Conservation (phyloP, 2,888 invertebrate genomes). For the Cryptocephalus primarius region DNA sequence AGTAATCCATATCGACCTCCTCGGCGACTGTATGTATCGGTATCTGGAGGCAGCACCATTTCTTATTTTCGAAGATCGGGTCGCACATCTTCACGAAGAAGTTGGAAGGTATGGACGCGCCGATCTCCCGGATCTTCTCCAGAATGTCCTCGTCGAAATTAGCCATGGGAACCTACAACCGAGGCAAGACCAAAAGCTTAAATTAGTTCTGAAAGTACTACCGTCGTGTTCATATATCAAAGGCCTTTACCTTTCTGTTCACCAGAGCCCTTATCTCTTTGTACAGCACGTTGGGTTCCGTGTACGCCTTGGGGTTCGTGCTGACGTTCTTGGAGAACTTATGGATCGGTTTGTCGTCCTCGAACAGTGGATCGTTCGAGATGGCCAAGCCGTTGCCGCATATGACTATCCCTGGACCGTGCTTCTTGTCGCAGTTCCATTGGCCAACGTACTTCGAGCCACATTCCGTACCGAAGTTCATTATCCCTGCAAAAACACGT, state of each 20-base stretch:
- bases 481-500: conserved; percentile 26
- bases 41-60: conserved; percentile 15
- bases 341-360: conserved; percentile 40
- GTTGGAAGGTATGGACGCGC: conserved; percentile 7
- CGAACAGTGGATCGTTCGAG: conserved; percentile 41
- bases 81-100: conserved; percentile 11
- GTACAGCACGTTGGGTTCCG: neutral
- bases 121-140: conserved; percentile 10
- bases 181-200: neutral
- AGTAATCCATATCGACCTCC: conserved; percentile 38
- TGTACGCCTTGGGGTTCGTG: neutral
- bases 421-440: conserved; percentile 45
- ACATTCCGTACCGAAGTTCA: conserved; percentile 41
- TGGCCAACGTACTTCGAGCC: conserved; percentile 47
- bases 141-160: conserved; percentile 4
- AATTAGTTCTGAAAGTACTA: no score
- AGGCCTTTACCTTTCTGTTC: neutral
- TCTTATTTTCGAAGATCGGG: conserved; percentile 7
- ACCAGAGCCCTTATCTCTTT: neutral
- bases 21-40: conserved; percentile 30
- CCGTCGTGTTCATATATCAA: no score
- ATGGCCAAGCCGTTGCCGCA: conserved; percentile 46
- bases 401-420: conserved; percentile 43
- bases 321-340: neutral
- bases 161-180: neutral